phyloP scores from a whole-genome alignment of 2,797 vertebrate genomes.

The Crax fasciolata region DNA sequence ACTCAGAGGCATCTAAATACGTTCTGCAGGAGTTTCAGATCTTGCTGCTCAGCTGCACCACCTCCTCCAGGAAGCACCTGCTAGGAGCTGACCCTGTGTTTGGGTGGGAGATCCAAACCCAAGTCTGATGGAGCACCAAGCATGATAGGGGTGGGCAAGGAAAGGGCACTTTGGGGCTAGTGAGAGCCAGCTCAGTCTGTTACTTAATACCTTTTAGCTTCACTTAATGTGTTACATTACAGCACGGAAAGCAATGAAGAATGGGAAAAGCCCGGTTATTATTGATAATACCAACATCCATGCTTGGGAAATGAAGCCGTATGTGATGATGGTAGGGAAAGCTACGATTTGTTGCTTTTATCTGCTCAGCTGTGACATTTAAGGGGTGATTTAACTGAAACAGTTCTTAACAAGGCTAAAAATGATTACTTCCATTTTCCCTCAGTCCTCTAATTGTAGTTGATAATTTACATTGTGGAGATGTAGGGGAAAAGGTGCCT shows the following conservation, averaged over 20 bases:
- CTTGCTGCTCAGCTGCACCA: no score
- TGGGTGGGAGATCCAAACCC: background rate
- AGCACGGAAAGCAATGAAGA: constrained; percentile 87
- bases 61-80: background rate
- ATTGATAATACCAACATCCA: constrained; percentile 89
- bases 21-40: accelerated
- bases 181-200: background rate
- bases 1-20: background rate
- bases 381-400: background rate
- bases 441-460: background rate
- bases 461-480: background rate
- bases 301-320: constrained; percentile 89
- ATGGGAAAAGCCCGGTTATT: constrained; percentile 84
- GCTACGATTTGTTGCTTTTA: constrained; percentile 50
- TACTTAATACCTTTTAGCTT: constrained; percentile 38
- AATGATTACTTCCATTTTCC: background rate
- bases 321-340: constrained; percentile 86
- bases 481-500: background rate
- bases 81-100: background rate
- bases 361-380: constrained; percentile 33
- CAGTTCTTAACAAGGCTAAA: background rate
- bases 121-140: background rate
- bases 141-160: accelerated
- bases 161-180: background rate
- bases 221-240: constrained; percentile 76